Percentiles rank a stretch among this genome's conserved stretches.
These are phyloP conservation scores for Halocaridina rubra DNA, from an alignment of 2,888 invertebrate species.

Conservation along the genomic window DNA sequence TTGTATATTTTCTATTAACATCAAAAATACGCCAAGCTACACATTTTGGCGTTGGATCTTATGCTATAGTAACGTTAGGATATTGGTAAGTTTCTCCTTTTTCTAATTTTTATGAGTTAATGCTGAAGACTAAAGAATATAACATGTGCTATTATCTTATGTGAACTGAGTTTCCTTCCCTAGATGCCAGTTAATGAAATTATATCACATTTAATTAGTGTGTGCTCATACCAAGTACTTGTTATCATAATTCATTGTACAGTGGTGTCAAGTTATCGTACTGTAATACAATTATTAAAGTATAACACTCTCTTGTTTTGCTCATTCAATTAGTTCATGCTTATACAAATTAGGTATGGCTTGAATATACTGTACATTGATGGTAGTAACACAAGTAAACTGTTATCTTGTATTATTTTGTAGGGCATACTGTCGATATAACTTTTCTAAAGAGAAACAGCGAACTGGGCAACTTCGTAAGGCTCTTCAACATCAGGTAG, in stretches of 20 bases:
- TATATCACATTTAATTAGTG: not conserved
- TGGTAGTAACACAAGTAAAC: not conserved
- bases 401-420: not conserved
- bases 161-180: not conserved
- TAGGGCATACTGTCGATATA: constrained; percentile 71
- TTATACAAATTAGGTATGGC: not conserved
- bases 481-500: constrained; percentile 74
- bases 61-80: constrained; percentile 75
- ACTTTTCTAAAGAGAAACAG: constrained; percentile 77
- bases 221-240: not conserved
- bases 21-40: constrained; percentile 76
- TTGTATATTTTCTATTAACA: constrained; percentile 79
- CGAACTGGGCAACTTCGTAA: constrained; percentile 76
- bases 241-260: not conserved
- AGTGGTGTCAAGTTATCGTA: too few species aligned
- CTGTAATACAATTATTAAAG: too few species aligned
- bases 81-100: constrained; percentile 73
- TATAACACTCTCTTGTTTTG: too few species aligned
- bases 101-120: not conserved
- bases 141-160: not conserved
- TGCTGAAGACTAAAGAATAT: not conserved
- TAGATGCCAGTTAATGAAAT: not conserved
- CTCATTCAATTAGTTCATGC: too few species aligned
- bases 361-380: not conserved
- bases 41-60: constrained; percentile 77